Evolutionary conservation across 2,888 invertebrate genomes (phyloP).

Genomic region (Lordiphosa andalusiaca): DNA sequence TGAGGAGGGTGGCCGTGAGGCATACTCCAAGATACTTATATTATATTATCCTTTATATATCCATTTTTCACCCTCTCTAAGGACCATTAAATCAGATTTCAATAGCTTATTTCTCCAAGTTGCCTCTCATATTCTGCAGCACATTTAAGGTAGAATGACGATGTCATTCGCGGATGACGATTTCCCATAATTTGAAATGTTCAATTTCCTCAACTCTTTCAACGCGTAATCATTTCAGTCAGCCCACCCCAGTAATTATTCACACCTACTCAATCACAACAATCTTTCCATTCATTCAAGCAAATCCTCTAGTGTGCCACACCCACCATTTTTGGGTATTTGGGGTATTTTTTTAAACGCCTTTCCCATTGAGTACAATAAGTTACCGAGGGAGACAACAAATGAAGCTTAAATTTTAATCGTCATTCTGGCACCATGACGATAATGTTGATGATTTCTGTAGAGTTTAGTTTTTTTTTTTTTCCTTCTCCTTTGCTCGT

Average conservation of each 20-base stretch:
- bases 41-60: too few species aligned
- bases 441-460: slow-evolving; percentile 68
- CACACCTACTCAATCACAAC: slow-evolving; percentile 65
- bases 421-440: slow-evolving; percentile 63
- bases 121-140: too few species aligned
- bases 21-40: too few species aligned
- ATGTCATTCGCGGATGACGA: too few species aligned
- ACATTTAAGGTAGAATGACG: too few species aligned
- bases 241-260: slow-evolving; percentile 8
- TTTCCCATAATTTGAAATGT: too few species aligned
- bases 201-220: background rate
- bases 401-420: slow-evolving; percentile 74
- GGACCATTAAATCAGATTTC: too few species aligned
- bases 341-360: background rate
- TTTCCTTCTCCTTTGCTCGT: slow-evolving; percentile 19
- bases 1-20: too few species aligned
- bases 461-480: slow-evolving; percentile 6
- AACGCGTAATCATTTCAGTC: background rate
- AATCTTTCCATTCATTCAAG: slow-evolving; percentile 13
- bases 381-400: slow-evolving; percentile 30
- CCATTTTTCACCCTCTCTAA: too few species aligned
- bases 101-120: too few species aligned
- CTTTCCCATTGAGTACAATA: slow-evolving; percentile 23
- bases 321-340: slow-evolving; percentile 1
- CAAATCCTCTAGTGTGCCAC: slow-evolving; percentile 23